Evolutionary conservation across 2,888 invertebrate species (phyloP).

Genomic region (Chloroclysta siterata): DNA sequence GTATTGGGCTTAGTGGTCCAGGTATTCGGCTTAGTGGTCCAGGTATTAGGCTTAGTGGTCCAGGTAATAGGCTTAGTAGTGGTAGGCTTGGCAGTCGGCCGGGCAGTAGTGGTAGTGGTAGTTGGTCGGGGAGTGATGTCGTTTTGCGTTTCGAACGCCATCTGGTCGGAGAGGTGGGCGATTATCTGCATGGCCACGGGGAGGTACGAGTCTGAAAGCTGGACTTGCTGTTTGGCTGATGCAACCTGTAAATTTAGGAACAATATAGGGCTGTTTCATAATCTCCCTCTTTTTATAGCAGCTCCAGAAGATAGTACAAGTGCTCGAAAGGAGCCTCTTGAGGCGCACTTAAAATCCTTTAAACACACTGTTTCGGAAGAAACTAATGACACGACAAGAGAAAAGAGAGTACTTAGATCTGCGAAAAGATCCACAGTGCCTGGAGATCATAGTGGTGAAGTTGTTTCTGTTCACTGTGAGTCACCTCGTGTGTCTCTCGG

Average conservation of each 20-base stretch:
- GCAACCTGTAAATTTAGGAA: conserved; percentile 61
- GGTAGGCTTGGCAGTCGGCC: conserved; percentile 4
- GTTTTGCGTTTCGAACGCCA: conserved; percentile 82
- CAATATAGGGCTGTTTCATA: no score
- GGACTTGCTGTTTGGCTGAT: conserved; percentile 74
- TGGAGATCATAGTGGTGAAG: no score
- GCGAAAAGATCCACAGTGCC: no score
- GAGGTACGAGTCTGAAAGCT: conserved; percentile 86
- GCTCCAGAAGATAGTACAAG: no score
- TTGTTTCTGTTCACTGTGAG: no score
- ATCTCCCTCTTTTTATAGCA: no score
- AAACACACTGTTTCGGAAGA: no score
- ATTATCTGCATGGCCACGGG: conserved; percentile 89
- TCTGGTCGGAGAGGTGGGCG: conserved; percentile 85
- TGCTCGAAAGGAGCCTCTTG: no score
- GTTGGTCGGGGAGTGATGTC: conserved; percentile 59
- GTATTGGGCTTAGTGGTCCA: conserved; percentile 24
- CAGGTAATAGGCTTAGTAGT: conserved; percentile 14
- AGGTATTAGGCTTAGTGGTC: conserved; percentile 39
- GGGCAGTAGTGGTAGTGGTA: conserved; percentile 21
- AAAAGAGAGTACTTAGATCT: no score
- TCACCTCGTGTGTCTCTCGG: no score
- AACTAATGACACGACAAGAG: no score
- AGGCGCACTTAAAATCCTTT: no score
- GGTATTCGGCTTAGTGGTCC: conserved; percentile 33